These are phyloP conservation scores for Exephanes ischioxanthus DNA, from an alignment of 2,888 invertebrate genomes.

Conservation along the genomic window DNA sequence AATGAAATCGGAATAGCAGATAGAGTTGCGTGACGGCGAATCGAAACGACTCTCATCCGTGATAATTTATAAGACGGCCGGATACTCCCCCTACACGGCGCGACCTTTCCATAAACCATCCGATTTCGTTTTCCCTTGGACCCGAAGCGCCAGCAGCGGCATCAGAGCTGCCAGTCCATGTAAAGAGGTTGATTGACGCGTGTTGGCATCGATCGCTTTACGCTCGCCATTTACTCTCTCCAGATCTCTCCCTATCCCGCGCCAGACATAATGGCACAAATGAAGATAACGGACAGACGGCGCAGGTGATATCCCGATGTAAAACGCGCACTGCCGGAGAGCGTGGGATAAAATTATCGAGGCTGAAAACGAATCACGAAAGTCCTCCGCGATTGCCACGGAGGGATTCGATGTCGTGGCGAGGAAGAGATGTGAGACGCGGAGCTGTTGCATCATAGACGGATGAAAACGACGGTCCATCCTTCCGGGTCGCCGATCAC, in stretches of 20 bases:
- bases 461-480: slow-evolving; percentile 18
- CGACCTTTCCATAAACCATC: slow-evolving; percentile 34
- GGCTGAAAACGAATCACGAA: slow-evolving; percentile 38
- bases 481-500: slow-evolving; percentile 51
- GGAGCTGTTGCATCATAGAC: slow-evolving; percentile 16
- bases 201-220: slow-evolving; percentile 13
- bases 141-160: not conserved
- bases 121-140: slow-evolving; percentile 30
- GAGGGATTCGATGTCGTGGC: slow-evolving; percentile 9
- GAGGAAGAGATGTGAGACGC: not conserved
- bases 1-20: not conserved
- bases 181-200: slow-evolving; percentile 21
- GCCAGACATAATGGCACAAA: not conserved
- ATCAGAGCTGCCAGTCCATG: not conserved
- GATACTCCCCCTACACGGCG: not conserved
- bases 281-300: not conserved
- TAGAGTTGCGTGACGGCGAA: not conserved
- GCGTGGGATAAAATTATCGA: slow-evolving; percentile 41
- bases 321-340: not conserved
- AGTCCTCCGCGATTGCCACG: not conserved
- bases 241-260: not conserved
- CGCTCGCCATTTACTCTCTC: not conserved
- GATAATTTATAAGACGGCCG: slow-evolving; percentile 41
- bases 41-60: slow-evolving; percentile 7
- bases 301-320: not conserved